Conservation (phyloP, 1,140 invertebrate genomes). For the Zaprionus capensis region DNA sequence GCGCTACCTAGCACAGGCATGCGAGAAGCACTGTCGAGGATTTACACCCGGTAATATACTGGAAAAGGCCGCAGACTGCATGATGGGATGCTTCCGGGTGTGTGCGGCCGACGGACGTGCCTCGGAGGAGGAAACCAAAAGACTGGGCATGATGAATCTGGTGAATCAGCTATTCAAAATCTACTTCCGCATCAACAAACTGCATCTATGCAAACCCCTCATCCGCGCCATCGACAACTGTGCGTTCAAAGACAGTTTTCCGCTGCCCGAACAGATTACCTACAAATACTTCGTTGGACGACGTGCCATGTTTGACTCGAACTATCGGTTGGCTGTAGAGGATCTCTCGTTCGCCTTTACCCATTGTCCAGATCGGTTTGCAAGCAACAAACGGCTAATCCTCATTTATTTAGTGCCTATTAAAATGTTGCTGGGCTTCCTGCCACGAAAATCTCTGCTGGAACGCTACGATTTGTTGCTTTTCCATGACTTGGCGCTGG, state of each 20-base stretch:
- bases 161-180: conserved; percentile 99
- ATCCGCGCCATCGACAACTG: conserved; percentile 98
- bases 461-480: conserved; percentile 95
- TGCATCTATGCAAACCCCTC: conserved; percentile 98
- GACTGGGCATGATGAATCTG: conserved; percentile 97
- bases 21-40: conserved; percentile 86
- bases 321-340: conserved; percentile 96
- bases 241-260: conserved; percentile 94
- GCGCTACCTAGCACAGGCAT: conserved; percentile 91
- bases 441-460: conserved; percentile 92
- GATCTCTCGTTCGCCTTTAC: conserved; percentile 96
- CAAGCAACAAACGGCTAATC: conserved; percentile 96
- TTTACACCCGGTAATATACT: conserved; percentile 90
- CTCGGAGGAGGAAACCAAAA: conserved; percentile 95
- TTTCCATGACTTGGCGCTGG: conserved; percentile 94
- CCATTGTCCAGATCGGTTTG: conserved; percentile 92
- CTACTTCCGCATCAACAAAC: conserved; percentile 98
- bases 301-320: conserved; percentile 99
- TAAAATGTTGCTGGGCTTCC: conserved; percentile 97
- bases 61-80: conserved; percentile 96
- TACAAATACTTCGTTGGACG: conserved; percentile 98
- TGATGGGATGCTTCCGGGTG: conserved; percentile 97
- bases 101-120: conserved; percentile 97
- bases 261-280: conserved; percentile 94
- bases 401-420: conserved; percentile 98